Conservation (phyloP, 2,113 vertebrate species). For the Oxyruncus cristatus region DNA sequence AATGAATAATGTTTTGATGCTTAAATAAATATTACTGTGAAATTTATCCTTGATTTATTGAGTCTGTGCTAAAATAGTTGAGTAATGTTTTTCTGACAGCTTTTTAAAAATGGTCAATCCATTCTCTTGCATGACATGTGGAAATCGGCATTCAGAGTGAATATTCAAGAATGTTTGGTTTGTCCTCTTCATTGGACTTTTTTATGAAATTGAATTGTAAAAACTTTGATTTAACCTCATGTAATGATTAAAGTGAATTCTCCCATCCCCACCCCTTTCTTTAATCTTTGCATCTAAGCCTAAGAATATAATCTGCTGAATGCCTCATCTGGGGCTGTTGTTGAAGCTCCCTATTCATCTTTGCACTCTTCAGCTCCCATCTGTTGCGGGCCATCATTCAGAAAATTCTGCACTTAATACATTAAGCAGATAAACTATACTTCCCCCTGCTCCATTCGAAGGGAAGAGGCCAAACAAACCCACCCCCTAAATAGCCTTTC, state of each 20-base stretch:
- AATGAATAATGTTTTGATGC: neutral
- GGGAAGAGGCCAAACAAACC: neutral
- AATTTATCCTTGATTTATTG: constrained; percentile 6
- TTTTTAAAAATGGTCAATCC: neutral
- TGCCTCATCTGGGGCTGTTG: neutral
- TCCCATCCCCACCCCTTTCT: neutral
- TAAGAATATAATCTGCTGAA: neutral
- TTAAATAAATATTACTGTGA: constrained; percentile 28
- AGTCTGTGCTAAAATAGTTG: neutral
- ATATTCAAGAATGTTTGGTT: neutral
- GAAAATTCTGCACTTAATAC: neutral
- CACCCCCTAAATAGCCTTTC: neutral
- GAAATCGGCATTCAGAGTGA: neutral
- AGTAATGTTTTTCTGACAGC: neutral
- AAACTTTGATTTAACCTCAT: neutral
- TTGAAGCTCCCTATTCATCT: neutral
- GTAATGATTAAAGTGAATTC: neutral
- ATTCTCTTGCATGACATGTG: neutral
- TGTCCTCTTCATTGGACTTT: neutral
- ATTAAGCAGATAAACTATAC: neutral
- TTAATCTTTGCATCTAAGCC: neutral
- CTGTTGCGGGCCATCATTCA: neutral
- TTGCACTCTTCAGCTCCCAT: neutral
- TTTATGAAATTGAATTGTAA: neutral
- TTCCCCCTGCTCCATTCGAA: neutral